A percentile compares a stretch with the other conserved stretches of the same genome.
These are phyloP conservation scores for Theocolax elegans DNA, from an alignment of 1,140 invertebrate genomes.

Conservation along the genomic window DNA sequence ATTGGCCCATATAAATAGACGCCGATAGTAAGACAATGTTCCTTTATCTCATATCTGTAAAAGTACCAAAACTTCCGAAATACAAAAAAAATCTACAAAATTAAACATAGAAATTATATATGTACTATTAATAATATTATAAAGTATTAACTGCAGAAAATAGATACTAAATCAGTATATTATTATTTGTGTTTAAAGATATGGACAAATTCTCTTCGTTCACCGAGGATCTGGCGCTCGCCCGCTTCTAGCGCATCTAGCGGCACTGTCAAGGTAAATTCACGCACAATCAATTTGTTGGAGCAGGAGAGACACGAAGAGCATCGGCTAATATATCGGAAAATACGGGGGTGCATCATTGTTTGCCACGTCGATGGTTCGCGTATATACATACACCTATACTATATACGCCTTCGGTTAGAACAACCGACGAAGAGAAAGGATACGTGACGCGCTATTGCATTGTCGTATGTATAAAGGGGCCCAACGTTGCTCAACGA, in stretches of 20 bases:
- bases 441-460: neutral
- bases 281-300: conserved; percentile 12
- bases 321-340: neutral
- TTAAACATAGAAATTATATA: too few relatives aligned
- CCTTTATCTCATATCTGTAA: too few relatives aligned
- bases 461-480: neutral
- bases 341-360: neutral
- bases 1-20: too few relatives aligned
- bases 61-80: too few relatives aligned
- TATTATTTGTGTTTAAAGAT: conserved; percentile 59
- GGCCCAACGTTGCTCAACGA: neutral
- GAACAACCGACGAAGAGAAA: conserved; percentile 1
- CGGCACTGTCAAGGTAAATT: conserved; percentile 67
- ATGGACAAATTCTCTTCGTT: conserved; percentile 63
- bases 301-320: neutral
- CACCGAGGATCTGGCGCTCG: conserved; percentile 66
- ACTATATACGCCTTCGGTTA: neutral
- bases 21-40: too few relatives aligned
- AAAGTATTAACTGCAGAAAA: too few relatives aligned
- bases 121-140: too few relatives aligned
- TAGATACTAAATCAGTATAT: too few relatives aligned
- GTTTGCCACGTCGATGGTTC: conserved; percentile 11
- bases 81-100: too few relatives aligned
- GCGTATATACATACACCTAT: neutral
- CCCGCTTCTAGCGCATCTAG: conserved; percentile 68